Conservation (phyloP, 2,797 vertebrate species). For the Gobionotothen gibberifrons region DNA sequence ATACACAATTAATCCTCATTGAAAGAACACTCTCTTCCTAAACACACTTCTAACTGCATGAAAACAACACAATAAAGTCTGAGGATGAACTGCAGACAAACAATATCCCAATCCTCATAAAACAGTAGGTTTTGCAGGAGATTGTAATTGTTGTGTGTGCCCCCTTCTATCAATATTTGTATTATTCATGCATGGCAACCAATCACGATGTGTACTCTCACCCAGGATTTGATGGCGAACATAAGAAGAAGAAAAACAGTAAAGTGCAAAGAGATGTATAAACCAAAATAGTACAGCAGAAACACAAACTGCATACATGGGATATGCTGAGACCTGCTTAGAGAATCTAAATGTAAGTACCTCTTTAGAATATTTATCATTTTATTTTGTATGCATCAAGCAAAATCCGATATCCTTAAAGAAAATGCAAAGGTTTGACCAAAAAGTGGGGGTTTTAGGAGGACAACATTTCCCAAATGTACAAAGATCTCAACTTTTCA, state of each 20-base stretch:
- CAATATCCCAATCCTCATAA: rapidly evolving
- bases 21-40: not conserved
- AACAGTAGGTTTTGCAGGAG: not conserved
- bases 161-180: conserved; percentile 3
- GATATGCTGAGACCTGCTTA: conserved; percentile 3
- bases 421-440: not conserved
- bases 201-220: not conserved
- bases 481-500: conserved; percentile 1
- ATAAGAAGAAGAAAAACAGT: not conserved
- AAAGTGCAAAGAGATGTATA: conserved; percentile 11
- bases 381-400: not conserved
- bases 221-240: conserved; percentile 10
- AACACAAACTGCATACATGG: conserved; percentile 7
- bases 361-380: conserved; percentile 1
- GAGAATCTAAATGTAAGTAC: not conserved
- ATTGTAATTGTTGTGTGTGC: not conserved
- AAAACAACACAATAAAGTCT: not conserved
- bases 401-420: not conserved
- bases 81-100: conserved; percentile 11
- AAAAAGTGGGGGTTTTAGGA: not conserved
- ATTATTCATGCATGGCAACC: conserved; percentile 10
- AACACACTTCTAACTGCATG: conserved; percentile 2
- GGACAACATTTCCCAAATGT: not conserved
- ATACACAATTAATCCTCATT: not conserved
- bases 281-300: conserved; percentile 13